Evolutionary conservation across 2,888 invertebrate species (phyloP).

Genomic region (Scaptomyza tumidula): DNA sequence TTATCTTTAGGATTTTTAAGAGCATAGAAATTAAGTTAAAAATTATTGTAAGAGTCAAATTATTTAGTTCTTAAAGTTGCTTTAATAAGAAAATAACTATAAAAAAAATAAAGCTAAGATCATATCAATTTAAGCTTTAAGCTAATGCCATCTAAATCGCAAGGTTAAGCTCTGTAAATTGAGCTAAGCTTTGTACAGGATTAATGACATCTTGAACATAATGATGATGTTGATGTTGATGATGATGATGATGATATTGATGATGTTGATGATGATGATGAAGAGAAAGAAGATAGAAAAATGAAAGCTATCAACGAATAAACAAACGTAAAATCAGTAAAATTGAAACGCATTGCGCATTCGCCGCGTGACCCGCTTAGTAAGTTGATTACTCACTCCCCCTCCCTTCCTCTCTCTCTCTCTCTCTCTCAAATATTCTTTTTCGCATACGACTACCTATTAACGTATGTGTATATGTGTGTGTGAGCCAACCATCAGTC

Average conservation of each 20-base stretch:
- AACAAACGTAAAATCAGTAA: slow-evolving; percentile 22
- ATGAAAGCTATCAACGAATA: slow-evolving; percentile 23
- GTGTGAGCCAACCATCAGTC: slow-evolving; percentile 25
- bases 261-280: neutral
- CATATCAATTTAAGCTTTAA: too few species aligned
- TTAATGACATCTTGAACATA: neutral
- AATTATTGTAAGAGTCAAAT: too few species aligned
- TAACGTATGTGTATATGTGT: slow-evolving; percentile 25
- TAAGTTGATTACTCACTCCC: slow-evolving; percentile 52
- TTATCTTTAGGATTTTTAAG: neutral
- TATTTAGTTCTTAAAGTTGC: too few species aligned
- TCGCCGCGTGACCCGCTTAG: slow-evolving; percentile 54
- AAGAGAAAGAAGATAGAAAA: neutral
- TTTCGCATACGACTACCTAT: slow-evolving; percentile 16
- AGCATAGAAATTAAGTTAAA: too few species aligned
- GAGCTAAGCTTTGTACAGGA: neutral
- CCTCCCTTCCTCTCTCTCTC: neutral
- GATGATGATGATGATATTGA: too few species aligned
- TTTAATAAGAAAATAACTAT: too few species aligned
- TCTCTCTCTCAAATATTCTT: neutral
- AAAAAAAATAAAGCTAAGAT: too few species aligned
- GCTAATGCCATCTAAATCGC: neutral
- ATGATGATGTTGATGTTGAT: neutral
- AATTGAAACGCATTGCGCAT: slow-evolving; percentile 38
- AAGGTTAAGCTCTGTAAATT: neutral